A percentile compares a stretch with the other conserved stretches of the same genome.
Conservation (phyloP, 92 coral and sea anemone genomes). For the Phymanthus crucifer region DNA sequence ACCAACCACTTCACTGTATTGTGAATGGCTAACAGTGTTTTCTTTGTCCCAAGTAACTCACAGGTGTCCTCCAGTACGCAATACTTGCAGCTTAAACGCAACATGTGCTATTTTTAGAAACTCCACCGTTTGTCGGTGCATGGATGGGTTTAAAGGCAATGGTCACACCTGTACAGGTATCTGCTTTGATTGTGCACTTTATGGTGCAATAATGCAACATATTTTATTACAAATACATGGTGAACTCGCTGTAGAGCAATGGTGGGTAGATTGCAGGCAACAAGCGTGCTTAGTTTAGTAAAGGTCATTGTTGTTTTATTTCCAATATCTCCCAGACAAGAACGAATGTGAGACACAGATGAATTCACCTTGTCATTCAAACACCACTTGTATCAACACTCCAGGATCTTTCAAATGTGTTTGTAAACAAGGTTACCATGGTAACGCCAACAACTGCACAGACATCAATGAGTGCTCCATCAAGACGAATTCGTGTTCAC, state of each 20-base stretch:
- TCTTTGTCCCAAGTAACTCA: not conserved
- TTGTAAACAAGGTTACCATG: conserved; percentile 45
- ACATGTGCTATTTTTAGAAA: conserved; percentile 16
- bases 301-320: no score
- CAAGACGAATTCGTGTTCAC: conserved; percentile 27
- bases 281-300: no score
- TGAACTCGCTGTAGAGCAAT: no score
- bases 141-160: conserved; percentile 23
- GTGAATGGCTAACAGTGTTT: no score
- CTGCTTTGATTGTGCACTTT: not conserved
- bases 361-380: conserved; percentile 13
- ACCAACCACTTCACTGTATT: not conserved
- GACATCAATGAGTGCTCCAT: conserved; percentile 39
- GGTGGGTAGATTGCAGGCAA: no score
- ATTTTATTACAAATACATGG: no score
- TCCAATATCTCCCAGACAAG: conserved; percentile 17
- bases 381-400: conserved; percentile 31
- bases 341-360: conserved; percentile 22
- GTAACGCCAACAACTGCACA: conserved; percentile 36
- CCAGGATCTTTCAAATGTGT: conserved; percentile 27
- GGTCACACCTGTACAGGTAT: conserved; percentile 36
- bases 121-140: conserved; percentile 12
- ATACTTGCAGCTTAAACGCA: conserved; percentile 18
- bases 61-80: conserved; percentile 3
- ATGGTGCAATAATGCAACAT: no score